phyloP scores from a whole-genome alignment of 2,888 invertebrate species.

The Coenonympha glycerion region DNA sequence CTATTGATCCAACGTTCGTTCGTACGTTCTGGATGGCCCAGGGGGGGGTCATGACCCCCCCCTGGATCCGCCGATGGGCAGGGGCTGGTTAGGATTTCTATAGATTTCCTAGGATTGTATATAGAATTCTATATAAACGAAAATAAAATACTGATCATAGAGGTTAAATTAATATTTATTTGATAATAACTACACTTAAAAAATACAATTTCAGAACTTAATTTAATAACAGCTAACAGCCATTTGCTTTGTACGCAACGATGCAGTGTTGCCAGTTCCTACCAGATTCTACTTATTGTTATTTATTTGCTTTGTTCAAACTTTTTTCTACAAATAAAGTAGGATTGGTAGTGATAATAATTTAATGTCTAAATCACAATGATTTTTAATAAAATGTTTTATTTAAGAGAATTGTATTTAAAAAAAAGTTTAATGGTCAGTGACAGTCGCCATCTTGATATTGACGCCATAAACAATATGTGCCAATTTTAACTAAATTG shows the following conservation, averaged over 20 bases:
- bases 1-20: no score
- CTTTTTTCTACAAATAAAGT: not conserved
- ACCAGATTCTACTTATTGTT: conserved; percentile 13
- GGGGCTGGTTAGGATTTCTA: no score
- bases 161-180: conserved; percentile 35
- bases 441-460: no score
- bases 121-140: no score
- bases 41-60: no score
- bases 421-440: no score
- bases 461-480: no score
- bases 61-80: no score
- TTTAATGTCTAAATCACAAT: not conserved
- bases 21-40: no score
- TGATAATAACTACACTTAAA: conserved; percentile 36
- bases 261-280: conserved; percentile 16
- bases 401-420: not conserved
- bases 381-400: no score
- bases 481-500: no score
- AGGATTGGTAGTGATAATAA: not conserved
- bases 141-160: conserved; percentile 23
- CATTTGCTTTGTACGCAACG: conserved; percentile 19
- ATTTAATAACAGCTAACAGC: conserved; percentile 25
- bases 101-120: no score
- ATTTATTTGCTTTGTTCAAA: not conserved
- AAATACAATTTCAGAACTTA: conserved; percentile 17